Percentiles rank a stretch among this genome's conserved stretches.
Conservation (phyloP, 2,888 invertebrate species). For the Apeira syringaria region DNA sequence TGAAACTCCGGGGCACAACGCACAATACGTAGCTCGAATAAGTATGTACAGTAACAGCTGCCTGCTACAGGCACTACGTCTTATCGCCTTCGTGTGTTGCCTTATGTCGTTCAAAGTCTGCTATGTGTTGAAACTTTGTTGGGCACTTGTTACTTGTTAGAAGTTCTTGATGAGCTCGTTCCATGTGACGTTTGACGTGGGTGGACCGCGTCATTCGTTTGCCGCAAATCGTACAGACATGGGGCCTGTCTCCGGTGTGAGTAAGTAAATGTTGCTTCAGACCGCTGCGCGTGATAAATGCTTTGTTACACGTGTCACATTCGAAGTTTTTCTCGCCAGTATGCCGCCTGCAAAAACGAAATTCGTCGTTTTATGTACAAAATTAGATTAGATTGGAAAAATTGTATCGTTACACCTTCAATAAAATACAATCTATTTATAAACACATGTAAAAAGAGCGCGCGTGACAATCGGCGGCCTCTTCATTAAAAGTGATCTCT, state of each 20-base stretch:
- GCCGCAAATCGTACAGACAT: slow-evolving; percentile 69
- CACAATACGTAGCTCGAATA: too few species aligned
- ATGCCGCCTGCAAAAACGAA: slow-evolving; percentile 59
- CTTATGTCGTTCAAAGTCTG: slow-evolving; percentile 51
- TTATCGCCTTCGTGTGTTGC: slow-evolving; percentile 39
- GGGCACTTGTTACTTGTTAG: slow-evolving; percentile 48
- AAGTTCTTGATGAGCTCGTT: slow-evolving; percentile 45
- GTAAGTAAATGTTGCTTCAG: slow-evolving; percentile 68
- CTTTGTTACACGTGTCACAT: slow-evolving; percentile 63
- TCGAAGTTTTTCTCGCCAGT: slow-evolving; percentile 77
- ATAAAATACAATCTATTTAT: too few species aligned
- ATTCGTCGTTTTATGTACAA: too few species aligned
- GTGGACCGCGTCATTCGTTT: slow-evolving; percentile 62
- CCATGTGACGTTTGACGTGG: slow-evolving; percentile 70
- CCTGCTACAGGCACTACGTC: slow-evolving; percentile 1
- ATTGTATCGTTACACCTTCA: too few species aligned
- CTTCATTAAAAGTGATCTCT: too few species aligned
- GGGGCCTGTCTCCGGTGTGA: slow-evolving; percentile 66
- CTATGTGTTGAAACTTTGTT: slow-evolving; percentile 46
- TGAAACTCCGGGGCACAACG: too few species aligned
- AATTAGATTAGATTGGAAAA: too few species aligned
- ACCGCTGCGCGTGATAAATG: slow-evolving; percentile 73
- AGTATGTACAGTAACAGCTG: too few species aligned
- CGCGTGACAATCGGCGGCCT: too few species aligned
- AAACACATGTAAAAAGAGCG: too few species aligned